phyloP scores from a whole-genome alignment of 2,797 vertebrate species.

The Tokudaia muenninki region DNA sequence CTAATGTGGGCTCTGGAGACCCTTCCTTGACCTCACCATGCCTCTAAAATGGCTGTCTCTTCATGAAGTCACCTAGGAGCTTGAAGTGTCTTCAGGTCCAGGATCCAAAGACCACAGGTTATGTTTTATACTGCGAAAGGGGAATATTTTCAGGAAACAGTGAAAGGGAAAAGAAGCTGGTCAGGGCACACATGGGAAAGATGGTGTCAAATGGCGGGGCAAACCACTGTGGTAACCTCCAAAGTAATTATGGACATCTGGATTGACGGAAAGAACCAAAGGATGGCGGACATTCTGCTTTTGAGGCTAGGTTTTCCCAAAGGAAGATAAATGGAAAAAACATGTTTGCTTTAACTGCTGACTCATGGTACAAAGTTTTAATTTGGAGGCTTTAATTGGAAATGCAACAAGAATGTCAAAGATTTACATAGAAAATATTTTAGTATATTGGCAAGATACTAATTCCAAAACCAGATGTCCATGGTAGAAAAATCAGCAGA shows the following conservation, averaged over 20 bases:
- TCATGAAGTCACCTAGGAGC: slow-evolving; percentile 9
- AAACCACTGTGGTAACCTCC: slow-evolving; percentile 79
- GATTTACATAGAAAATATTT: slow-evolving; percentile 77
- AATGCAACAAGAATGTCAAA: slow-evolving; percentile 66
- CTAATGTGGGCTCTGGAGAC: background rate
- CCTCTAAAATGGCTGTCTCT: slow-evolving; percentile 18
- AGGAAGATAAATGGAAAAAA: slow-evolving; percentile 78
- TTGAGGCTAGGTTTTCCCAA: slow-evolving; percentile 74
- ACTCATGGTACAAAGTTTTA: slow-evolving; percentile 71
- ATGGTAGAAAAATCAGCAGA: slow-evolving; percentile 69
- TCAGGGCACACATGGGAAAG: slow-evolving; percentile 75
- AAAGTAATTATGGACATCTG: slow-evolving; percentile 84
- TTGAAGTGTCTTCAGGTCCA: background rate
- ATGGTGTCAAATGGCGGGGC: slow-evolving; percentile 79
- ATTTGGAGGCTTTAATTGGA: slow-evolving; percentile 72
- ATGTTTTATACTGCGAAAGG: slow-evolving; percentile 24
- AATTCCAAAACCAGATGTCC: slow-evolving; percentile 82
- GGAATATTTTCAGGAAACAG: slow-evolving; percentile 76
- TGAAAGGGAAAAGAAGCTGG: slow-evolving; percentile 79
- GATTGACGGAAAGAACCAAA: slow-evolving; percentile 75
- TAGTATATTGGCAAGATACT: slow-evolving; percentile 76
- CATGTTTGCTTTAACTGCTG: slow-evolving; percentile 81
- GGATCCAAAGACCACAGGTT: slow-evolving; percentile 47
- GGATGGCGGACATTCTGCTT: slow-evolving; percentile 78
- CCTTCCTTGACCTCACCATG: background rate